A percentile compares a stretch with the other conserved stretches of the same genome.
phyloP scores from a whole-genome alignment of 1,140 invertebrate genomes.

The Zaprionus davidi region DNA sequence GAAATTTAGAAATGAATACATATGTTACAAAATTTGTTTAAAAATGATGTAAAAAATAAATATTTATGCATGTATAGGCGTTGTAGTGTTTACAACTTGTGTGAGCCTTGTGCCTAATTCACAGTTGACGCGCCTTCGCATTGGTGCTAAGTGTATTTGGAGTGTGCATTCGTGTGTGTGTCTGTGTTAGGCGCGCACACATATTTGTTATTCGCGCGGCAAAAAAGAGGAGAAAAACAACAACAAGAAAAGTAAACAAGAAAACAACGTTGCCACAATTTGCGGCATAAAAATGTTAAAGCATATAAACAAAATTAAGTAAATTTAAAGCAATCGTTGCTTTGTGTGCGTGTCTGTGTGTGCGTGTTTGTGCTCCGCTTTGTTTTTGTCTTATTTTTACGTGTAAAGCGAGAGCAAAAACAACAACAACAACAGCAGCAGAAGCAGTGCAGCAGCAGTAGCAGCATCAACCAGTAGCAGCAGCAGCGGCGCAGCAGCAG shows the following conservation, averaged over 20 bases:
- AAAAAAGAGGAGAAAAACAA: slow-evolving; percentile 29
- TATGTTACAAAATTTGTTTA: slow-evolving; percentile 30
- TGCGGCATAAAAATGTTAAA: slow-evolving; percentile 50
- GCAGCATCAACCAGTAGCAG: slow-evolving; percentile 20
- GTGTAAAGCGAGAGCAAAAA: slow-evolving; percentile 29
- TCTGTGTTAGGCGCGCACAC: slow-evolving; percentile 14
- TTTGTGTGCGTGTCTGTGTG: slow-evolving; percentile 3
- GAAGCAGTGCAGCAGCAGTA: slow-evolving; percentile 27
- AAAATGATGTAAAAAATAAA: slow-evolving; percentile 44
- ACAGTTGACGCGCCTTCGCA: slow-evolving; percentile 14
- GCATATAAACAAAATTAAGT: slow-evolving; percentile 42
- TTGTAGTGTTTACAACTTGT: slow-evolving; percentile 31
- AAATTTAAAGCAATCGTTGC: slow-evolving; percentile 44
- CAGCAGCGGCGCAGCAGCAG: slow-evolving; percentile 24
- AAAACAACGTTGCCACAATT: slow-evolving; percentile 41
- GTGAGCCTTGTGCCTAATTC: slow-evolving; percentile 48
- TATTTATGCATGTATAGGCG: slow-evolving; percentile 25
- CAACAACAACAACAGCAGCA: slow-evolving; percentile 44
- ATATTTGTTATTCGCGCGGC: slow-evolving; percentile 53
- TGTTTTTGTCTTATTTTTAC: slow-evolving; percentile 48
- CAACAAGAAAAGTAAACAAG: slow-evolving; percentile 44
- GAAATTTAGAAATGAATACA: slow-evolving; percentile 23
- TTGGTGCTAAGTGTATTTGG: slow-evolving; percentile 39
- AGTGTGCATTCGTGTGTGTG: not conserved
- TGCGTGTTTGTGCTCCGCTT: slow-evolving; percentile 24